phyloP scores from a whole-genome alignment of 2,797 vertebrate species.

The Knipowitschia caucasica region DNA sequence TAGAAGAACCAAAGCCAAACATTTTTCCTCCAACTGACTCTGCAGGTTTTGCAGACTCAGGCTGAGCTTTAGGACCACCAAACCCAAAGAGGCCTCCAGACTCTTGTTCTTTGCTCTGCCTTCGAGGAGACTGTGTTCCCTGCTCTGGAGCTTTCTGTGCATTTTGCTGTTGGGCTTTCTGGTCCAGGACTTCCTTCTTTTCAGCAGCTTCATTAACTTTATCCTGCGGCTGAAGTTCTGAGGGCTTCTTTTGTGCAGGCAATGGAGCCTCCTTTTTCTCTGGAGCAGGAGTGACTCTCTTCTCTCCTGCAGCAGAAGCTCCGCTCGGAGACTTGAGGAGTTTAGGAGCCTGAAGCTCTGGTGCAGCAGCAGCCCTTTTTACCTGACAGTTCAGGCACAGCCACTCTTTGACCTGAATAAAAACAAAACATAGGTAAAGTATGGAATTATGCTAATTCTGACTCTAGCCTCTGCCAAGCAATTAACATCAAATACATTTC shows the following conservation, averaged over 20 bases:
- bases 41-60: constrained; percentile 78
- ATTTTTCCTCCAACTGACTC: constrained; percentile 83
- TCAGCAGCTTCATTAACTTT: constrained; percentile 40
- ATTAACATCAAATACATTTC: neutral
- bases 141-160: constrained; percentile 49
- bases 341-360: constrained; percentile 66
- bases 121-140: constrained; percentile 35
- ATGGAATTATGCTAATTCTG: neutral
- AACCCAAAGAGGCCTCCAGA: constrained; percentile 52
- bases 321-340: constrained; percentile 56
- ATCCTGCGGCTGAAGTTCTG: constrained; percentile 55
- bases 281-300: constrained; percentile 29
- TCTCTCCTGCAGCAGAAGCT: constrained; percentile 38
- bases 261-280: constrained; percentile 26
- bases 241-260: constrained; percentile 39
- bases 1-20: constrained; percentile 88
- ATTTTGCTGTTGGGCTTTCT: constrained; percentile 61
- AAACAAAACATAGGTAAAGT: constrained; percentile 13
- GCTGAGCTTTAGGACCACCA: constrained; percentile 61
- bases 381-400: constrained; percentile 97
- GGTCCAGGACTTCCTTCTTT: constrained; percentile 26
- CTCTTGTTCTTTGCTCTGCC: constrained; percentile 58
- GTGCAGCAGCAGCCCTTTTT: constrained; percentile 83
- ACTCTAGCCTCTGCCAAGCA: neutral
- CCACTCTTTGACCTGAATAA: constrained; percentile 77